Conservation (phyloP, 2,888 invertebrate genomes). For the Habrosyne pyritoides region DNA sequence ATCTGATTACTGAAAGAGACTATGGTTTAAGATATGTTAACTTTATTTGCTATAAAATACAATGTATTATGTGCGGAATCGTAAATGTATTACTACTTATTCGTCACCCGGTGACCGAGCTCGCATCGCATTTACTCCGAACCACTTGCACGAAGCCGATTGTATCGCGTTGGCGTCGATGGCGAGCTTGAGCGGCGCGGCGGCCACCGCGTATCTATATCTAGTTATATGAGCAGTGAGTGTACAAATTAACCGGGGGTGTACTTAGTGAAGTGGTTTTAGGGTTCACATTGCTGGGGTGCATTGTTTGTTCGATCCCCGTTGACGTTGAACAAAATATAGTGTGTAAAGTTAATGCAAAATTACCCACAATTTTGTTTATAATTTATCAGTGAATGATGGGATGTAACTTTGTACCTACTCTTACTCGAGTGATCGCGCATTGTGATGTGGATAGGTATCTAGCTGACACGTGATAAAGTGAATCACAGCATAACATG, state of each 20-base stretch:
- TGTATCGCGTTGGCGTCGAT: constrained; percentile 12
- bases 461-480: constrained; percentile 79
- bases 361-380: constrained; percentile 73
- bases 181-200: constrained; percentile 9
- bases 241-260: constrained; percentile 45
- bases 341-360: constrained; percentile 79
- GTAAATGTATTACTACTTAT: constrained; percentile 74
- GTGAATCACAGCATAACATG: constrained; percentile 81
- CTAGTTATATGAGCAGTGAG: constrained; percentile 25
- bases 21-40: constrained; percentile 84
- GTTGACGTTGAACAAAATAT: constrained; percentile 79
- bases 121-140: constrained; percentile 47
- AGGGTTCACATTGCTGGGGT: constrained; percentile 50
- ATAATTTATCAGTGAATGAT: constrained; percentile 61
- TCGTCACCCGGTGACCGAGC: constrained; percentile 74
- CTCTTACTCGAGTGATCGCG: constrained; percentile 67
- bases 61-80: constrained; percentile 82
- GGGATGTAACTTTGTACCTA: constrained; percentile 57
- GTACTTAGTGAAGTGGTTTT: constrained; percentile 49
- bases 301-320: constrained; percentile 71
- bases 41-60: constrained; percentile 83
- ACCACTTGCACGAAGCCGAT: constrained; percentile 27
- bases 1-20: constrained; percentile 81
- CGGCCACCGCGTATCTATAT: constrained; percentile 1
- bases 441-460: constrained; percentile 82